A percentile compares a stretch with the other conserved stretches of the same genome.
Conservation (phyloP, 2,888 invertebrate species). For the Himalopsyche anomala region DNA sequence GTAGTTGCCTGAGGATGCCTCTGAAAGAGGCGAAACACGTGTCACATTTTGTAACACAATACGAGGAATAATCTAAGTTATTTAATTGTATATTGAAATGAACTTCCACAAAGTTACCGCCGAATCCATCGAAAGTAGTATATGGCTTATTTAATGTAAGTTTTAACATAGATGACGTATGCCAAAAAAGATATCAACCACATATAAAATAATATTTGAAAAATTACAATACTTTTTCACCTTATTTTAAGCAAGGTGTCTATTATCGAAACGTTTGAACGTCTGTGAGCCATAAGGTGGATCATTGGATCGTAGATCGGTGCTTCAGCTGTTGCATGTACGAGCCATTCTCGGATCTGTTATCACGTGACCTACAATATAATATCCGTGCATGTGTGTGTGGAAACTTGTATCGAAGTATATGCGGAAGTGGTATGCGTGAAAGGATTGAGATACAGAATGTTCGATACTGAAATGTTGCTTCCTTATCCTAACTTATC, state of each 20-base stretch:
- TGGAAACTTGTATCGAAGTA: not conserved
- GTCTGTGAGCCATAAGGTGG: not conserved
- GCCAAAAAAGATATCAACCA: too few species aligned
- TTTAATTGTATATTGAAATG: too few species aligned
- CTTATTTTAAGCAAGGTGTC: not conserved
- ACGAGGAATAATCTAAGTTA: too few species aligned
- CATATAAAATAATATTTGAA: too few species aligned
- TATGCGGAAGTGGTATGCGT: conserved; percentile 4
- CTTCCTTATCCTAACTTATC: conserved; percentile 28
- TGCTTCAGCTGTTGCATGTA: conserved; percentile 26
- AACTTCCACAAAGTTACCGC: too few species aligned
- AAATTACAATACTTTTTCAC: too few species aligned
- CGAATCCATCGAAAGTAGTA: too few species aligned
- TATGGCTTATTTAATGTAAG: too few species aligned
- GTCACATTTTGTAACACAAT: too few species aligned
- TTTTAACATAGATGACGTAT: too few species aligned
- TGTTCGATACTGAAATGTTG: not conserved
- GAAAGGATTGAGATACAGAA: conserved; percentile 20
- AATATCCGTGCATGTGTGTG: not conserved
- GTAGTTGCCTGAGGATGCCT: too few species aligned
- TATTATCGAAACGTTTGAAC: not conserved
- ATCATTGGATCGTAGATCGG: conserved; percentile 2
- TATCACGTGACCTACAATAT: conserved; percentile 34
- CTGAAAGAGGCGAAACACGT: too few species aligned
- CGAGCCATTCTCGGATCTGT: conserved; percentile 16